phyloP scores from a whole-genome alignment of 2,888 invertebrate genomes.

The Caenorhabditis angaria region DNA sequence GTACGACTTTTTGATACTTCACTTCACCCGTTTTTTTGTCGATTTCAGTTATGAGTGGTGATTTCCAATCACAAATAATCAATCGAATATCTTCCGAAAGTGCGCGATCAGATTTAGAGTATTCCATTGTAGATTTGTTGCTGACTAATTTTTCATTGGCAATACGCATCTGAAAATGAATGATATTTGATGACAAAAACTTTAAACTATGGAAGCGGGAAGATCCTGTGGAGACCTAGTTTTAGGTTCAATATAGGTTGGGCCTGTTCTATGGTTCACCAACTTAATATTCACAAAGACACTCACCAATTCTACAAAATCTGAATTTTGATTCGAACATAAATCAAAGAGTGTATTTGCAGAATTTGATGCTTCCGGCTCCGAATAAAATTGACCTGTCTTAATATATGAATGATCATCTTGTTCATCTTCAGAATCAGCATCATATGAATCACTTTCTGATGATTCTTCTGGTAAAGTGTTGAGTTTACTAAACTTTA shows the following conservation, averaged over 20 bases:
- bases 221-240: background rate
- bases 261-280: too few relatives aligned
- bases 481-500: background rate
- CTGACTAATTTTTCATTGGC: background rate
- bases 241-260: too few relatives aligned
- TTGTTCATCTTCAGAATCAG: background rate
- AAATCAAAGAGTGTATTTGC: too few relatives aligned
- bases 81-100: too few relatives aligned
- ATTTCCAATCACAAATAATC: background rate
- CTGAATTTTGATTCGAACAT: too few relatives aligned
- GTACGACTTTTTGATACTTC: background rate
- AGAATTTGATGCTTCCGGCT: too few relatives aligned
- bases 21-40: conserved; percentile 3
- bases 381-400: too few relatives aligned
- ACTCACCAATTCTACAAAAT: background rate
- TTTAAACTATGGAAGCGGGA: too few relatives aligned
- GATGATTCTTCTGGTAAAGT: background rate
- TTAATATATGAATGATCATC: too few relatives aligned
- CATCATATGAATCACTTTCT: background rate
- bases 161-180: background rate
- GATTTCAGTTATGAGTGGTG: background rate
- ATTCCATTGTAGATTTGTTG: too few relatives aligned
- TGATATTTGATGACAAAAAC: background rate
- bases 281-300: too few relatives aligned
- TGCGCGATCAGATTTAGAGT: background rate